Evolutionary conservation across 64 coral and sea anemone species (phyloP).

Genomic region (Actinia tenebrosa): DNA sequence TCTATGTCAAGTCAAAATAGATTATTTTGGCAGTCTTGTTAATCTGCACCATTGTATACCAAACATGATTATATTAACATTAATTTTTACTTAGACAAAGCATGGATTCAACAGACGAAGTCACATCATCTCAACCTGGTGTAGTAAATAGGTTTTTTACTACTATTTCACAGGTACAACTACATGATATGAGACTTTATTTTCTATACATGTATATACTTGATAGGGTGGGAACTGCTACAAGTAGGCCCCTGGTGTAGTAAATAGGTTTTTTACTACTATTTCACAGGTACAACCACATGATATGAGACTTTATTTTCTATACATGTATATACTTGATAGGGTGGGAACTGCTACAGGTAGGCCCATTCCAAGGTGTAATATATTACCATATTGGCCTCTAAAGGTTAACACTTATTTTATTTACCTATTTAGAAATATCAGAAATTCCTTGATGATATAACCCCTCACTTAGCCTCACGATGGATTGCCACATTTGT

Average conservation of each 20-base stretch:
- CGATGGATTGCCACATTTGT: constrained; percentile 79
- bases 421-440: constrained; percentile 57
- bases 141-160: constrained; percentile 52
- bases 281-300: constrained; percentile 54
- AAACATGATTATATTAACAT: background rate
- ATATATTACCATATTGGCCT: background rate
- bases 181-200: background rate
- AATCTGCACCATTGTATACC: too few species aligned
- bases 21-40: too few species aligned
- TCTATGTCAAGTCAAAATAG: too few species aligned
- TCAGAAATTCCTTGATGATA: constrained; percentile 92
- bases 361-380: background rate
- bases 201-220: background rate
- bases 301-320: background rate
- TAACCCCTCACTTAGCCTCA: constrained; percentile 61
- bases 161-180: constrained; percentile 60
- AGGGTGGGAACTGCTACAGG: too few species aligned
- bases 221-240: background rate
- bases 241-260: constrained; percentile 19
- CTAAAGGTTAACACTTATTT: background rate
- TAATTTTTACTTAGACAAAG: background rate
- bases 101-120: background rate
- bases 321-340: background rate
- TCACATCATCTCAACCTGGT: constrained; percentile 40
- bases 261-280: constrained; percentile 55